Evolutionary conservation across 2,888 invertebrate species (phyloP).

Genomic region (Lithophane socia): DNA sequence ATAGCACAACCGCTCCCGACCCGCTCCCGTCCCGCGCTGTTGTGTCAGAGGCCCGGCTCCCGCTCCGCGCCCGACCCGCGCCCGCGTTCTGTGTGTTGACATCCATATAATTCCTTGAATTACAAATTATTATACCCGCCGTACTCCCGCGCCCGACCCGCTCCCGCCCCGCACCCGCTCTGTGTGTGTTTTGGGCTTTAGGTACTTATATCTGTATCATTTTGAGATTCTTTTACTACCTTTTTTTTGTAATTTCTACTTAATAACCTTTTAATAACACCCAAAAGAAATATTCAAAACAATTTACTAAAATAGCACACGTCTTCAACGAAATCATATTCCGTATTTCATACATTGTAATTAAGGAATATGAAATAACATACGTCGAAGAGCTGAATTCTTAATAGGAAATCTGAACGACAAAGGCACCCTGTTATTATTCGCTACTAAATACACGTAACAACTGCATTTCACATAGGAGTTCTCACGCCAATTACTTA

Average conservation of each 20-base stretch:
- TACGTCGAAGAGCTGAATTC: conserved; percentile 62
- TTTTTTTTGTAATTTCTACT: conserved; percentile 4
- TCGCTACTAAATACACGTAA: conserved; percentile 70
- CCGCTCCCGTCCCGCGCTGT: no score
- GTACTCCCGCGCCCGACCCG: no score
- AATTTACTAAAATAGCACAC: conserved; percentile 49
- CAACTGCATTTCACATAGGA: conserved; percentile 70
- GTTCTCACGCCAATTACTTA: conserved; percentile 75
- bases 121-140: no score
- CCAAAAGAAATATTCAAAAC: conserved; percentile 21
- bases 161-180: no score
- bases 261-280: conserved; percentile 5
- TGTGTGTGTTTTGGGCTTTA: no score
- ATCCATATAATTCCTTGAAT: no score
- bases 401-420: conserved; percentile 72
- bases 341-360: conserved; percentile 52
- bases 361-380: conserved; percentile 69
- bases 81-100: no score
- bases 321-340: conserved; percentile 40
- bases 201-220: no score
- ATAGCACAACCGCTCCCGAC: no score
- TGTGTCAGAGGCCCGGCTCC: no score
- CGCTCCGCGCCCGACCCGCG: no score
- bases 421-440: conserved; percentile 74
- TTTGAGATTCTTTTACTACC: background rate